phyloP scores from a whole-genome alignment of 2,888 invertebrate species.

The Drosophila algonquin region DNA sequence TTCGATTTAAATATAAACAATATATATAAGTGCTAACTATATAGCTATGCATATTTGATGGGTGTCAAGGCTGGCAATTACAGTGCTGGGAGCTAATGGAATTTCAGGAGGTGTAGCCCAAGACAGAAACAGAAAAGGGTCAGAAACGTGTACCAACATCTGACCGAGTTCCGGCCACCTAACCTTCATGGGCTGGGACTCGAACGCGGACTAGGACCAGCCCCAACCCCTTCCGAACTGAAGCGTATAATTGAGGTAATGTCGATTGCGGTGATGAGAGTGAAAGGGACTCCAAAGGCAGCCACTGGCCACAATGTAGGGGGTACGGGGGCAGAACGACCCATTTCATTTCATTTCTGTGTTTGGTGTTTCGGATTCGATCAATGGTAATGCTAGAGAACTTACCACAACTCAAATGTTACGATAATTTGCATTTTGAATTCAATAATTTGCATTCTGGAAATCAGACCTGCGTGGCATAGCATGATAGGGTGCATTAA shows the following conservation, averaged over 20 bases:
- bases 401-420: conserved; percentile 61
- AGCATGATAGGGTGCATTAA: conserved; percentile 22
- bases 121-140: conserved; percentile 67
- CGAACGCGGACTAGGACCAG: neutral
- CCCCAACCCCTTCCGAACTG: conserved; percentile 31
- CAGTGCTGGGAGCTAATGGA: conserved; percentile 5
- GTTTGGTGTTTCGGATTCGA: conserved; percentile 52
- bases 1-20: neutral
- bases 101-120: conserved; percentile 68
- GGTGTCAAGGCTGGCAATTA: conserved; percentile 17
- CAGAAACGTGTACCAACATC: conserved; percentile 67
- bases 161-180: conserved; percentile 67
- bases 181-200: neutral
- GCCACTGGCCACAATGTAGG: conserved; percentile 14
- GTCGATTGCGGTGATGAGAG: conserved; percentile 23
- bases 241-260: conserved; percentile 70
- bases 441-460: conserved; percentile 70
- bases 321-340: conserved; percentile 47
- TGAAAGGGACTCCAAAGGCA: conserved; percentile 25
- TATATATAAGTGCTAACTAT: neutral
- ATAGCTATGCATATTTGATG: conserved; percentile 5
- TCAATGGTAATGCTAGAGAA: conserved; percentile 41
- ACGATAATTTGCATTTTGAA: conserved; percentile 74
- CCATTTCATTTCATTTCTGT: conserved; percentile 9
- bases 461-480: conserved; percentile 52